phyloP scores from a whole-genome alignment of 2,888 invertebrate species.

The Drosophila heteroneura region DNA sequence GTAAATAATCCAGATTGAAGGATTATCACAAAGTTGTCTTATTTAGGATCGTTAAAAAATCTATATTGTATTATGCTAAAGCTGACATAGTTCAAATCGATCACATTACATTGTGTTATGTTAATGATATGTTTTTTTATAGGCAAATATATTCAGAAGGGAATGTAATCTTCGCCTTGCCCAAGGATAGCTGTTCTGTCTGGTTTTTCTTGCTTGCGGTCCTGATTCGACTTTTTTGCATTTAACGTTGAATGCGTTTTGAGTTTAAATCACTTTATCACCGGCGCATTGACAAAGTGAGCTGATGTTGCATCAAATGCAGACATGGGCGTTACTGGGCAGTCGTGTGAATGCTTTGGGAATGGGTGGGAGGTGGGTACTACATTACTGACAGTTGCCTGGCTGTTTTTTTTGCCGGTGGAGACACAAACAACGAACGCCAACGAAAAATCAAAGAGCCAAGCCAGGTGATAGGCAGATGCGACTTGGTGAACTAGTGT shows the following conservation, averaged over 20 bases:
- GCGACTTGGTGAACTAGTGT: too few species aligned
- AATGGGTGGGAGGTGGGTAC: neutral
- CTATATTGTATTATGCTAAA: neutral
- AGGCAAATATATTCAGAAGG: constrained; percentile 3
- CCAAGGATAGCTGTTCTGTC: neutral
- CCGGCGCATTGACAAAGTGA: constrained; percentile 76
- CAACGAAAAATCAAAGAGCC: constrained; percentile 68
- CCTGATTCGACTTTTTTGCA: constrained; percentile 51
- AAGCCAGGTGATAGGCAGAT: constrained; percentile 22
- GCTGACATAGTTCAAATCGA: neutral
- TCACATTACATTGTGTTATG: neutral
- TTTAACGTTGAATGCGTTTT: constrained; percentile 78
- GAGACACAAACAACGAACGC: constrained; percentile 46
- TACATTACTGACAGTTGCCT: neutral
- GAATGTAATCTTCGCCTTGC: neutral
- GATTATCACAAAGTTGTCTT: neutral
- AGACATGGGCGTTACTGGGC: constrained; percentile 41
- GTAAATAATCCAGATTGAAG: neutral
- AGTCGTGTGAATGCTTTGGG: constrained; percentile 4
- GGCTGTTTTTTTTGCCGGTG: constrained; percentile 8
- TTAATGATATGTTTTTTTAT: neutral
- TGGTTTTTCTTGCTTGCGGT: constrained; percentile 16
- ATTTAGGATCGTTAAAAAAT: neutral
- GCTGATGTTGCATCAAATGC: constrained; percentile 72
- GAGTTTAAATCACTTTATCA: constrained; percentile 79